A percentile compares a stretch with the other conserved stretches of the same genome.
Evolutionary conservation across 2,113 vertebrate species (phyloP).

Genomic region (Engraulis encrasicolus): DNA sequence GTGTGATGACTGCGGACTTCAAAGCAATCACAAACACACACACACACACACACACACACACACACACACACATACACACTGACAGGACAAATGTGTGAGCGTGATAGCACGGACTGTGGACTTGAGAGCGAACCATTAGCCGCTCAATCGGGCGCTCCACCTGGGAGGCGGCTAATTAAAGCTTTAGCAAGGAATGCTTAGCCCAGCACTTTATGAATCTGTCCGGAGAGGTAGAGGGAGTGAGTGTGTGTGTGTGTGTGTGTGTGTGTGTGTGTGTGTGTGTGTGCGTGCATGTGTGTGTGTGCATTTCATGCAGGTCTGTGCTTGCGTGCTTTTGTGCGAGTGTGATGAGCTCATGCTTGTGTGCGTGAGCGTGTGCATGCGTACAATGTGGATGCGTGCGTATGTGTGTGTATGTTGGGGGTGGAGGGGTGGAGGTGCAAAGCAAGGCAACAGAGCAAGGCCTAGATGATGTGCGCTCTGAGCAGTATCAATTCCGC

Average conservation of each 20-base stretch:
- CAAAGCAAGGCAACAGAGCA: background rate
- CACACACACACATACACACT: conserved; percentile 45
- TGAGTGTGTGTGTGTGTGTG: too few relatives aligned
- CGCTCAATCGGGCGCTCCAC: conserved; percentile 69
- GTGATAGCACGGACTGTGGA: conserved; percentile 48
- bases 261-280: too few relatives aligned
- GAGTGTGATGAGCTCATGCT: too few relatives aligned
- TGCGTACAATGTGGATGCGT: too few relatives aligned
- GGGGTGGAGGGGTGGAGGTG: too few relatives aligned
- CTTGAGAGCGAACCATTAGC: conserved; percentile 72
- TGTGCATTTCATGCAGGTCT: too few relatives aligned
- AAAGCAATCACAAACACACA: conserved; percentile 42
- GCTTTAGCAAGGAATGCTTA: conserved; percentile 59
- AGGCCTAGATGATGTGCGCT: background rate
- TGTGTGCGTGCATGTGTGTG: too few relatives aligned
- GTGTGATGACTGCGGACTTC: too few relatives aligned
- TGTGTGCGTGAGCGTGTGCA: too few relatives aligned
- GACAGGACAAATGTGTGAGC: conserved; percentile 37
- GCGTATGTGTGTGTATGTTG: too few relatives aligned
- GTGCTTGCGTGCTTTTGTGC: too few relatives aligned
- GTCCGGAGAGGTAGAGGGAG: background rate
- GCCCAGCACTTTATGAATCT: conserved; percentile 65
- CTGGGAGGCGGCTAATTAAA: conserved; percentile 71
- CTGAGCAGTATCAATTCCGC: background rate
- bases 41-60: conserved; percentile 17